Percentiles rank a stretch among this genome's conserved stretches.
Conservation (phyloP, 1,140 invertebrate genomes). For the Trichoplusia ni region DNA sequence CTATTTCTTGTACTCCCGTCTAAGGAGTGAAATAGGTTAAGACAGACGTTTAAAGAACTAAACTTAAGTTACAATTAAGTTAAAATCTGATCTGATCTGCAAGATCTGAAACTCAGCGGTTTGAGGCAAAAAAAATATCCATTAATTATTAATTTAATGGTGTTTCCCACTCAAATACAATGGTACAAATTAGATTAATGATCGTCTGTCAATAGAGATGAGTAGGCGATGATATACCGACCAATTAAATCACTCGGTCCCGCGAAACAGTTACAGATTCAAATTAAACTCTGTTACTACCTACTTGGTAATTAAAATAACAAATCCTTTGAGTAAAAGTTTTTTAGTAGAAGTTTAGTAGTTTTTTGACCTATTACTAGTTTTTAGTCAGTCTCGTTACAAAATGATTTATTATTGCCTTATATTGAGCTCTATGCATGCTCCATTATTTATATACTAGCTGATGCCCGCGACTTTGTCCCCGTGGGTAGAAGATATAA, state of each 20-base stretch:
- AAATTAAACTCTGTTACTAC: slow-evolving; percentile 15
- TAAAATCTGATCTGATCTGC: no score
- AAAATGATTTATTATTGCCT: no score
- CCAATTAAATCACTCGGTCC: slow-evolving; percentile 25
- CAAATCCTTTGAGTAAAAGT: no score
- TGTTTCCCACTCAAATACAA: slow-evolving; percentile 4
- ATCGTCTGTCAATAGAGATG: slow-evolving; percentile 9
- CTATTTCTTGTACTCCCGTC: no score
- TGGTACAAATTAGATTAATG: slow-evolving; percentile 22
- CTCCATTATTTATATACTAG: no score
- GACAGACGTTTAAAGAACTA: not conserved
- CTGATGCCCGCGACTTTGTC: no score
- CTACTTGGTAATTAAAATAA: not conserved
- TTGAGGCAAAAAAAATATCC: not conserved
- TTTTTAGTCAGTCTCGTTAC: no score
- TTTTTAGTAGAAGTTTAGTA: no score
- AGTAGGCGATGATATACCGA: slow-evolving; percentile 28
- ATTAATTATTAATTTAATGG: not conserved
- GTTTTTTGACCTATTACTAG: no score
- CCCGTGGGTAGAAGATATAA: no score
- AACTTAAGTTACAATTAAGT: not conserved
- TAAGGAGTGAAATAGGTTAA: not conserved
- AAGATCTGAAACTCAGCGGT: no score
- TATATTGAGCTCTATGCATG: no score
- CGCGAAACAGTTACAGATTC: slow-evolving; percentile 4